Conservation (phyloP, 2,888 invertebrate species). For the Actias luna region DNA sequence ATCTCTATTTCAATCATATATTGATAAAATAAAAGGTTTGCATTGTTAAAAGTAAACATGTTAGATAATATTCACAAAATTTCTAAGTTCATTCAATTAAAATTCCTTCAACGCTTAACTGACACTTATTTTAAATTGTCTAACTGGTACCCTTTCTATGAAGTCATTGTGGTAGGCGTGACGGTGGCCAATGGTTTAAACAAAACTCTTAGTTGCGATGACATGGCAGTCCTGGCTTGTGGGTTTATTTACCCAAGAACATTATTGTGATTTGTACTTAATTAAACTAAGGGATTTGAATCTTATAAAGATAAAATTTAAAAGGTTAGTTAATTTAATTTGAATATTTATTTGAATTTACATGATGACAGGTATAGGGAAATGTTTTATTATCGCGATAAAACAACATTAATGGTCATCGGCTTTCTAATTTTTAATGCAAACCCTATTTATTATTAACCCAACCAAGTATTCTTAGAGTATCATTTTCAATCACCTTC, state of each 20-base stretch:
- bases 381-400: background rate
- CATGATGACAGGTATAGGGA: background rate
- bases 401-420: too few relatives aligned
- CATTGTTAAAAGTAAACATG: background rate
- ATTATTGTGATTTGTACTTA: constrained; percentile 22
- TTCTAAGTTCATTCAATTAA: constrained; percentile 51
- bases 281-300: constrained; percentile 17
- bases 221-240: constrained; percentile 42
- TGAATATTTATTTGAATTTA: constrained; percentile 3
- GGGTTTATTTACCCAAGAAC: constrained; percentile 17
- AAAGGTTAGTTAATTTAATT: background rate
- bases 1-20: background rate
- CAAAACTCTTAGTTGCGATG: constrained; percentile 72
- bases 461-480: too few relatives aligned
- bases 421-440: background rate
- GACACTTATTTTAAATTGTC: constrained; percentile 58
- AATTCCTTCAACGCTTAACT: constrained; percentile 48
- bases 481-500: too few relatives aligned
- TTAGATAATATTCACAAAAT: constrained; percentile 20
- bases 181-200: constrained; percentile 60
- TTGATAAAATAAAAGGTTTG: background rate
- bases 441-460: background rate
- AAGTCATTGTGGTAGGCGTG: constrained; percentile 66
- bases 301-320: constrained; percentile 11
- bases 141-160: constrained; percentile 58